Conservation (phyloP, 1,140 invertebrate species). For the Macrobrachium nipponense region DNA sequence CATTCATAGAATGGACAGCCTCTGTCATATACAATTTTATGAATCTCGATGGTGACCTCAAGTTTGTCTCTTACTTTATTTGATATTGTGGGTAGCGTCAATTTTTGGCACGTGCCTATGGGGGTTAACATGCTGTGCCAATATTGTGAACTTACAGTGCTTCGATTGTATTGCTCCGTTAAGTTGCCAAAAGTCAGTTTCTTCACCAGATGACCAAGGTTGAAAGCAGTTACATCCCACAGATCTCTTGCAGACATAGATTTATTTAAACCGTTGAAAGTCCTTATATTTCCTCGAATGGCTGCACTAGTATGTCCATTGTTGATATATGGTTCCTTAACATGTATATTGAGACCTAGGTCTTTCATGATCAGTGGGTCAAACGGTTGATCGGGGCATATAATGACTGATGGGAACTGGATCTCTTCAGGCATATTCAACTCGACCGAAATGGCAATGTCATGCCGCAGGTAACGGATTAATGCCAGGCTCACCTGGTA, state of each 20-base stretch:
- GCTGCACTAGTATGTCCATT: neutral
- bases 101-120: constrained; percentile 22
- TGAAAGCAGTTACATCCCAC: constrained; percentile 27
- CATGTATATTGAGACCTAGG: constrained; percentile 11
- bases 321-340: neutral
- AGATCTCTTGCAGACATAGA: neutral
- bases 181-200: constrained; percentile 24
- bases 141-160: neutral
- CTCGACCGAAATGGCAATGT: constrained; percentile 24
- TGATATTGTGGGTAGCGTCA: constrained; percentile 6
- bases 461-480: constrained; percentile 13
- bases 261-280: constrained; percentile 7
- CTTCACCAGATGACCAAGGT: constrained; percentile 26
- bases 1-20: neutral
- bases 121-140: constrained; percentile 27
- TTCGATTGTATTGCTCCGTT: constrained; percentile 13
- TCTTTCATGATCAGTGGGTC: constrained; percentile 14
- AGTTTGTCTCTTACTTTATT: neutral
- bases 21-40: neutral
- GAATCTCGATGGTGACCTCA: constrained; percentile 4
- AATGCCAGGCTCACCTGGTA: constrained; percentile 36
- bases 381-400: constrained; percentile 42
- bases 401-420: constrained; percentile 16
- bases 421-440: constrained; percentile 11
- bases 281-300: neutral